Evolutionary conservation across 2,113 vertebrate genomes (phyloP), one percentile per base, ranked within the genome.

Genomic region (Dendropsophus ebraccatus): DNA sequence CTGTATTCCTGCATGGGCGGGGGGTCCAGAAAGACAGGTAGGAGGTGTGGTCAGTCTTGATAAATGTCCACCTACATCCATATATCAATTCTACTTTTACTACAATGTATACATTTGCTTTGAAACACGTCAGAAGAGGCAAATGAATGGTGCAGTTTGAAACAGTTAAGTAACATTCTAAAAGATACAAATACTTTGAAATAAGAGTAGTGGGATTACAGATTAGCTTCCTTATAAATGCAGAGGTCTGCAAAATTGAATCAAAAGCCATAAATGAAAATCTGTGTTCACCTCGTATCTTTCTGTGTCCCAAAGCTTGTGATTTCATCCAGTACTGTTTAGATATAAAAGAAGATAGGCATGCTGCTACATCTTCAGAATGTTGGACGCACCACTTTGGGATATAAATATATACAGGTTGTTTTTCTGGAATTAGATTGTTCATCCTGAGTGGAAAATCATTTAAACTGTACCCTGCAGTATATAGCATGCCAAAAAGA

Each of bases 251-350:
- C 49, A 62, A 58, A 45, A 77, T 84, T 84, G 83, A 67, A 76
- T 77, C 54, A 12, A 65, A 77, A 84, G 47, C 16, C 73, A 76
- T 77, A 65, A 77, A 84, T 84, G 73, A 76, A 77, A 77, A 30
- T 17, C 58, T 47, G 45, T 77, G 83, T 76, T 84, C 30, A 72
- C 67, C 73, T 84, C 14, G 56, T 84, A 77, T 75, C 56, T 84
- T 54, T 47, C 30, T 19, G 41, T 76, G 72, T 84, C 73, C 41
- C 73, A 65, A 50, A 37, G n/a, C 73, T n/a, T 50, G 73, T 65
- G 58, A 65, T 84, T 84, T 84, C 72, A 84, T 84, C 83, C 65
- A 84, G 73, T 77, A 77, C 45, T 84, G 83, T 67, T 65, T 50
- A 76, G 73, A 77, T 84, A 77, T 50, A 77, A 84, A 77, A 77